Percentiles rank a stretch among this genome's conserved stretches.
Conservation (phyloP, 2,797 vertebrate species). For the Darevskia nairensis region DNA sequence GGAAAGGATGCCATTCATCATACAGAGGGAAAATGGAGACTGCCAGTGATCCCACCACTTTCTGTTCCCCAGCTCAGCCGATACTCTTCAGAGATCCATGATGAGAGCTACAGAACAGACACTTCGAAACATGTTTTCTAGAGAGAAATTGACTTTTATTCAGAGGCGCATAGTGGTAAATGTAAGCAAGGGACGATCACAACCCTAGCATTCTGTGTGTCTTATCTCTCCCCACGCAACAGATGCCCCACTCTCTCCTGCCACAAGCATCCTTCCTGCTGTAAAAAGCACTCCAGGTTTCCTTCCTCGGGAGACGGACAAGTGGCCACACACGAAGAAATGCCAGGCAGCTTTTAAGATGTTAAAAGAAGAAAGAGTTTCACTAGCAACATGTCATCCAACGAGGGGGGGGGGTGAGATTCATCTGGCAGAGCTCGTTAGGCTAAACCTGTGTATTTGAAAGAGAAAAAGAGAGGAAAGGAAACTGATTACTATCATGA, state of each 20-base stretch:
- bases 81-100: neutral
- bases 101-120: neutral
- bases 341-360: conserved; percentile 41
- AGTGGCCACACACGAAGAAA: conserved; percentile 5
- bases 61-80: neutral
- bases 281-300: neutral
- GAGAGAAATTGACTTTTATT: conserved; percentile 15
- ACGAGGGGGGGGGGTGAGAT: conserved; percentile 40
- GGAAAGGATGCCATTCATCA: neutral
- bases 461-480: neutral
- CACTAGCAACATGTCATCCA: conserved; percentile 57
- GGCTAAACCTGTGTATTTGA: conserved; percentile 73
- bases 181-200: neutral
- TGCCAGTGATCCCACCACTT: neutral
- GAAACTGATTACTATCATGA: neutral
- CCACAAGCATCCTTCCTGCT: neutral
- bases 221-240: neutral
- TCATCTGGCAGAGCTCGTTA: conserved; percentile 58
- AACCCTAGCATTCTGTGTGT: neutral
- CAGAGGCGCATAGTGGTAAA: neutral
- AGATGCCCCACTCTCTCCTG: neutral
- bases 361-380: neutral
- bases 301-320: neutral
- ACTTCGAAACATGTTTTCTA: neutral
- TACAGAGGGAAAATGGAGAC: neutral